Evolutionary conservation across 2,888 invertebrate species (phyloP), one percentile per base, ranked within the genome.

Genomic region (Xestia ashworthii): DNA sequence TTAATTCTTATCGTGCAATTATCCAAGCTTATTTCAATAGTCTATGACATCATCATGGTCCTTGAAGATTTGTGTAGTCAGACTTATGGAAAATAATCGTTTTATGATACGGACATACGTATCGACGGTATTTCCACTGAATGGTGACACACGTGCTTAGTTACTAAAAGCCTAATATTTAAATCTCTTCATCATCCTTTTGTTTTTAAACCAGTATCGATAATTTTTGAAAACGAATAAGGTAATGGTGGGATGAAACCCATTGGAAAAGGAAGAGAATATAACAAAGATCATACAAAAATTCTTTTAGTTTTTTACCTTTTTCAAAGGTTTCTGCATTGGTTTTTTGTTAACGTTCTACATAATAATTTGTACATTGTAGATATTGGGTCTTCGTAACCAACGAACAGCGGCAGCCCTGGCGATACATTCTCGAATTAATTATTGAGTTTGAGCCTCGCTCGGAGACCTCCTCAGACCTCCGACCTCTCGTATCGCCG

Each of bases 351-450:
- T 58, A 25, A 16, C 25, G 14, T 58, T 58, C 14, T 14, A 16
- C 3, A 6, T 22, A n/a, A n/a, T n/a, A n/a, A n/a, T n/a, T n/a
- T n/a, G n/a, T n/a, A n/a, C n/a, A n/a, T n/a, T n/a, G n/a, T n/a
- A 6, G 55, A 55, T n/a, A 55, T 25, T 11, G n/a, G 1, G n/a
- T 11, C 22, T 55, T 55, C 58, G 25, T 25, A 25, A 4, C 22
- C 22, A 2, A 11, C 38, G n/a, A 38, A n/a, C 41, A 32, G 60
- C 38, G 60, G 11, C 68, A 83, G 1, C 83, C 83, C 71, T 74
- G 38, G 16, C 14, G 16, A 22, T 60, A 53, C 60, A 78, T 62
- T 71, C 48, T 69, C 44, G 22, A 83, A 71, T 74, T 83, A 72
- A 79, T 79, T 58, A 79, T 32, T 48, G 55, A 65, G 64, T 48